Evolutionary conservation across 2,113 vertebrate species (phyloP), one percentile per base, ranked within the genome.

Genomic region (Callipepla californica): DNA sequence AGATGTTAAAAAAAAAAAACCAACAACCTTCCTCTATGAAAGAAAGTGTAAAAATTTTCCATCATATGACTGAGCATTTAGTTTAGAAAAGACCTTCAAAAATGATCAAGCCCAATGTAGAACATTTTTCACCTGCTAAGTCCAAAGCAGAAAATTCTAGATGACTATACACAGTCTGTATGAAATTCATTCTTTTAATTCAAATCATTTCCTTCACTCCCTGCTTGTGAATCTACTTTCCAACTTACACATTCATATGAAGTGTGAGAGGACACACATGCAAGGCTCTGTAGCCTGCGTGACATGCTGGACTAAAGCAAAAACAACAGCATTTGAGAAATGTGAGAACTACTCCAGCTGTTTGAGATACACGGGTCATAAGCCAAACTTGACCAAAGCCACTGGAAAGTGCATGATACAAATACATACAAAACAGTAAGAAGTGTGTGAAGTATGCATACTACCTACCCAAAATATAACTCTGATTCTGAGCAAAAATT

Each of bases 221-320:
- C 8, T 80, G 32, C 51, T 65, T 63, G 3, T 73, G 11, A 45
- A 7, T n/a, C 14, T 61, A 25, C 58, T 72, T 69, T 82, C n/a
- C 68, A 19, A 61, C 4, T 36, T 20, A 48, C 0, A 0, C 14
- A 6, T 57, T 66, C n/a, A 18, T 8, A 62, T 1, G 8, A 67
- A 75, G 66, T 80, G 7, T 53, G 20, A 72, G 26, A 65, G 5
- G 5, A 30, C n/a, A 42, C 8, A 40, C 32, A 50, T 13, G 32
- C 0, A 45, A 18, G 1, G 53, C 7, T 22, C 38, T 0, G 1
- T 38, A n/a, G 16, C 19, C 48, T 77, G 63, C 40, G 77, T 2
- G 25, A 51, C 30, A 80, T 20, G 28, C 42, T 80, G 19, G 16
- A 51, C 28, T 69, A 69, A 77, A 68, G 2, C 28, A 73, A 50